A percentile compares a stretch with the other conserved stretches of the same genome.
phyloP scores from a whole-genome alignment of 2,888 invertebrate species.

The Hydraecia micacea region DNA sequence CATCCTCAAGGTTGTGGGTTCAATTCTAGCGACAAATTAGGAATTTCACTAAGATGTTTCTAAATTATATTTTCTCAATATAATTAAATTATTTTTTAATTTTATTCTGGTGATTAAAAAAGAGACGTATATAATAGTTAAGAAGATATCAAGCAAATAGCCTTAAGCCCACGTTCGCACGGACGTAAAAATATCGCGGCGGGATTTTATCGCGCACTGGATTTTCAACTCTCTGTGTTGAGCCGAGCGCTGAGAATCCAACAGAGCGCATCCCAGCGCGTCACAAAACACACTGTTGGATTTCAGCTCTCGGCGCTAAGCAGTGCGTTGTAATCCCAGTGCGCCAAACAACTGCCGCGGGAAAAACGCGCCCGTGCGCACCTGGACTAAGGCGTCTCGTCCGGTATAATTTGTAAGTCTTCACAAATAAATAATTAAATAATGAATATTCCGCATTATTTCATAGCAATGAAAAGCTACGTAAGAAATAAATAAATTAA shows the following conservation, averaged over 20 bases:
- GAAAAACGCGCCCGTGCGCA: background rate
- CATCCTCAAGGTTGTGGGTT: background rate
- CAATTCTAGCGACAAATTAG: background rate
- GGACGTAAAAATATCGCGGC: background rate
- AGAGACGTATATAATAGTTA: conserved; percentile 18
- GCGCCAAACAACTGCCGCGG: background rate
- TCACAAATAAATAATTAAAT: background rate
- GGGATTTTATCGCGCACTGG: background rate
- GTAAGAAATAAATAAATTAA: background rate
- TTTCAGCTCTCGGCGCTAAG: no score
- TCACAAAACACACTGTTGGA: no score
- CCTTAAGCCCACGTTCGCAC: background rate
- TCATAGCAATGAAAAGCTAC: background rate
- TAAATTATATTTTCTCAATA: no score
- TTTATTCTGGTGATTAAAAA: conserved; percentile 18
- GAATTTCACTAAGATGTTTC: no score
- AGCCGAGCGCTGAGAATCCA: no score
- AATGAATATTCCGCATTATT: background rate
- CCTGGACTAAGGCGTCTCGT: background rate
- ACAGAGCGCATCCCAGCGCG: no score
- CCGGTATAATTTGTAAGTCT: background rate
- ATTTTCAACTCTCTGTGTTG: no score
- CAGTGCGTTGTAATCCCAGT: no score
- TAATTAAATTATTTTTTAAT: background rate
- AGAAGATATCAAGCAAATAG: background rate